These are phyloP conservation scores for Solea solea DNA, from an alignment of 2,113 vertebrate species.

Conservation along the genomic window DNA sequence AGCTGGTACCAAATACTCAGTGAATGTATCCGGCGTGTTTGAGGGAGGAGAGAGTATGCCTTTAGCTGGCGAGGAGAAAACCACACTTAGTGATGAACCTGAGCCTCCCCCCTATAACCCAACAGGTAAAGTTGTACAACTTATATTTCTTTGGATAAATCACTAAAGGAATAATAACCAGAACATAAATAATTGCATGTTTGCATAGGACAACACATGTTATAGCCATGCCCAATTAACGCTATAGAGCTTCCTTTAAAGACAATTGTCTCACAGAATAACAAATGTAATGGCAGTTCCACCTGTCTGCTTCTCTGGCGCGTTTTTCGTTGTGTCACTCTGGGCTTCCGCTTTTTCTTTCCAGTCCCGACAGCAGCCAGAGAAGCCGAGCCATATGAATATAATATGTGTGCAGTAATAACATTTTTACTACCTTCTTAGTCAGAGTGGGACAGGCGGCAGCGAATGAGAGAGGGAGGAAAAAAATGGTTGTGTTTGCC, in stretches of 20 bases:
- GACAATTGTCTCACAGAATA: conserved; percentile 59
- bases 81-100: conserved; percentile 90
- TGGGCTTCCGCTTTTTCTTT: conserved; percentile 58
- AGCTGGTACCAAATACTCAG: conserved; percentile 94
- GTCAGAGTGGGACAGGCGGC: conserved; percentile 42
- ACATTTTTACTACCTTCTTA: conserved; percentile 65
- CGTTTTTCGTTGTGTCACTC: conserved; percentile 39
- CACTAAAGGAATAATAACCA: no score
- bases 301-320: conserved; percentile 55
- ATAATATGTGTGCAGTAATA: conserved; percentile 63
- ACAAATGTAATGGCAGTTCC: conserved; percentile 63
- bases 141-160: background rate
- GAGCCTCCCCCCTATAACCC: conserved; percentile 51
- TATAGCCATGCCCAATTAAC: conserved; percentile 51
- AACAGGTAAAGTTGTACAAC: conserved; percentile 67
- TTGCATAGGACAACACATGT: conserved; percentile 42
- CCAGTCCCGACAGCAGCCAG: conserved; percentile 32
- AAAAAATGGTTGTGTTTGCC: conserved; percentile 58
- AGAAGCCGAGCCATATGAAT: conserved; percentile 31
- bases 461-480: conserved; percentile 27
- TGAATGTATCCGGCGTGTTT: conserved; percentile 96
- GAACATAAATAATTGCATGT: background rate
- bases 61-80: conserved; percentile 95
- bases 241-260: conserved; percentile 53
- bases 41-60: conserved; percentile 95